A percentile compares a stretch with the other conserved stretches of the same genome.
These are phyloP conservation scores for Chrysocyon brachyurus DNA, from an alignment of 2,797 vertebrate genomes.

Conservation along the genomic window DNA sequence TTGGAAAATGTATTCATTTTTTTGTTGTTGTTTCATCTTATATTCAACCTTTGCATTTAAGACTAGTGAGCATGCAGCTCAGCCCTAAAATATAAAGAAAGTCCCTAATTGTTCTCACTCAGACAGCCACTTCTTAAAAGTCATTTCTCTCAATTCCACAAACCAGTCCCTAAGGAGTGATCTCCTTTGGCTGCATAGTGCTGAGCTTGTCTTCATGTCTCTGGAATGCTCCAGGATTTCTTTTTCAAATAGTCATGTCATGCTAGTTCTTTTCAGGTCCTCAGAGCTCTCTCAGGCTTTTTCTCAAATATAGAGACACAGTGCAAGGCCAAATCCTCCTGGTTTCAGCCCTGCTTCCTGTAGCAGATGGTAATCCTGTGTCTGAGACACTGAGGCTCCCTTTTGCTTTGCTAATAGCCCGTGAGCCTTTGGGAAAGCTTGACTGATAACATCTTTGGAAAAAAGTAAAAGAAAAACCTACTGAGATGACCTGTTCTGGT, in stretches of 20 bases:
- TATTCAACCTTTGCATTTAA: constrained; percentile 63
- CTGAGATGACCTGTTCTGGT: not conserved
- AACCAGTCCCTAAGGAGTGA: constrained; percentile 58
- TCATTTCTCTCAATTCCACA: constrained; percentile 46
- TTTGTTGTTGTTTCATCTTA: constrained; percentile 65
- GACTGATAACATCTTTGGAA: constrained; percentile 60
- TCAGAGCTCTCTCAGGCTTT: constrained; percentile 54
- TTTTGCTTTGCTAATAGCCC: constrained; percentile 67
- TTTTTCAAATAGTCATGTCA: not conserved
- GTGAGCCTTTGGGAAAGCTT: constrained; percentile 34
- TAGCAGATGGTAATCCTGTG: constrained; percentile 54
- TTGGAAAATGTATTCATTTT: constrained; percentile 59
- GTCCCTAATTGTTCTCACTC: constrained; percentile 67
- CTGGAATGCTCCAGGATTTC: constrained; percentile 67
- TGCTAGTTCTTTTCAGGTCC: constrained; percentile 66
- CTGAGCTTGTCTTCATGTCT: constrained; percentile 62
- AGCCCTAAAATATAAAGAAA: constrained; percentile 44
- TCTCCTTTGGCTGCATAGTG: constrained; percentile 47
- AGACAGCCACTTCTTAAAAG: constrained; percentile 72
- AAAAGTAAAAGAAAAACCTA: constrained; percentile 53
- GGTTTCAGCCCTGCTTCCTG: constrained; percentile 33
- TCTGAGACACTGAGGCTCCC: constrained; percentile 23
- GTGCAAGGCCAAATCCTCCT: not conserved
- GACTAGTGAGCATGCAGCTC: constrained; percentile 45
- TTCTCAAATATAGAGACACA: constrained; percentile 58